Conservation (phyloP, 2,113 vertebrate genomes). For the Tricholaema leucomelas region DNA sequence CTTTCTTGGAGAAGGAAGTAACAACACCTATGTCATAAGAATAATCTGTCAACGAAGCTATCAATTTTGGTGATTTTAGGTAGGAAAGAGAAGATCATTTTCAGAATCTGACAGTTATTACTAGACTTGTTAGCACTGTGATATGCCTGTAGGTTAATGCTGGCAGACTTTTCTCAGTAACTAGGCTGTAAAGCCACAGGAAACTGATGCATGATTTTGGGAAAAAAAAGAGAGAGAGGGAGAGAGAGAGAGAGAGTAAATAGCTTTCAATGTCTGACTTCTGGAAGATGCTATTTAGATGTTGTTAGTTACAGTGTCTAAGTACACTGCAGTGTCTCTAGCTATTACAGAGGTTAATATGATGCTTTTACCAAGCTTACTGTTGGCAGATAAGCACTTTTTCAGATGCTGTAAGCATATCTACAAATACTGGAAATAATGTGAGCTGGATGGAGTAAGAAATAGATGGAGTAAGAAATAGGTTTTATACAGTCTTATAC, state of each 20-base stretch:
- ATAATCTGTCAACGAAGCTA: background rate
- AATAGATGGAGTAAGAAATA: background rate
- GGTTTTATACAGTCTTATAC: background rate
- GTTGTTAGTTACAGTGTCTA: background rate
- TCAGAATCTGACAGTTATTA: conserved; percentile 10
- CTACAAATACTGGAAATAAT: background rate
- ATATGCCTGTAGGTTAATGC: conserved; percentile 11
- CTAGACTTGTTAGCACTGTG: background rate
- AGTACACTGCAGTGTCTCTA: background rate
- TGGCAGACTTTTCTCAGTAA: background rate
- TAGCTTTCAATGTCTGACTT: background rate
- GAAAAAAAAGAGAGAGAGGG: background rate
- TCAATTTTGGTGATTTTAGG: background rate
- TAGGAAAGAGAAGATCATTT: background rate
- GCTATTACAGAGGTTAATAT: background rate
- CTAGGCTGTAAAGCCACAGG: background rate
- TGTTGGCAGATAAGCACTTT: background rate
- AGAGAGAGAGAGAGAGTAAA: background rate
- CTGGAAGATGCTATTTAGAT: background rate
- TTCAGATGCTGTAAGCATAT: background rate
- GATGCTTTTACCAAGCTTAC: background rate
- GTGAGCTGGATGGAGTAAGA: background rate
- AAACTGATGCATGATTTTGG: background rate
- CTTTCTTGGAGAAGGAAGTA: conserved; percentile 2
- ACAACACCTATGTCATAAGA: background rate